Percentiles rank a stretch among this genome's conserved stretches.
Evolutionary conservation across 2,797 vertebrate species (phyloP).

Genomic region (Falco biarmicus): DNA sequence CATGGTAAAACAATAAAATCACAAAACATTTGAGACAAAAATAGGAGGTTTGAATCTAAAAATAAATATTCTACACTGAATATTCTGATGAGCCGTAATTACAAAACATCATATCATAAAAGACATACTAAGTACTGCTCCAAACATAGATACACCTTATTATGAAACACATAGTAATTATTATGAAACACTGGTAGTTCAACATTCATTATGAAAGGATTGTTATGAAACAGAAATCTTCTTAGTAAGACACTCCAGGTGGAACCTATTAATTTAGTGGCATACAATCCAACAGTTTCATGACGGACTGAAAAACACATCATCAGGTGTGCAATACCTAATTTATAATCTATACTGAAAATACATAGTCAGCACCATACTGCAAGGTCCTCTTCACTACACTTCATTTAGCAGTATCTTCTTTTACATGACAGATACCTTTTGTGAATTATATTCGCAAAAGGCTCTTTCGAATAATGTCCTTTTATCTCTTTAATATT

Average conservation of each 20-base stretch:
- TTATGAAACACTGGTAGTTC: not conserved
- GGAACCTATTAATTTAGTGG: not conserved
- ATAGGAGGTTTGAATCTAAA: not conserved
- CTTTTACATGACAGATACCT: not conserved
- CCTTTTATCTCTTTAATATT: not conserved
- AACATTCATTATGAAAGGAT: not conserved
- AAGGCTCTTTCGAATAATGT: not conserved
- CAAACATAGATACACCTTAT: not conserved
- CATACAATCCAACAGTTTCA: not conserved
- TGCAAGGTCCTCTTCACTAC: not conserved
- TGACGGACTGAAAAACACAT: not conserved
- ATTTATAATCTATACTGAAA: not conserved
- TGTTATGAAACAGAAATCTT: not conserved
- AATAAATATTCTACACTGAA: not conserved
- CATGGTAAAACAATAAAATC: not conserved
- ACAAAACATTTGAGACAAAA: slow-evolving; percentile 1
- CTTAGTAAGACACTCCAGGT: not conserved
- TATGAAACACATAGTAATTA: not conserved
- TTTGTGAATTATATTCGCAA: not conserved
- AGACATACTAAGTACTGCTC: not conserved
- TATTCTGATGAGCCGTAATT: not conserved
- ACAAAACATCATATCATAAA: not conserved
- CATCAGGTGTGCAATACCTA: not conserved
- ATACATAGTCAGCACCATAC: not conserved
- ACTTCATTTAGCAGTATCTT: not conserved